Percentiles rank a stretch among this genome's conserved stretches.
Conservation (phyloP, 2,888 invertebrate genomes). For the Trissolcus brochymenae region DNA sequence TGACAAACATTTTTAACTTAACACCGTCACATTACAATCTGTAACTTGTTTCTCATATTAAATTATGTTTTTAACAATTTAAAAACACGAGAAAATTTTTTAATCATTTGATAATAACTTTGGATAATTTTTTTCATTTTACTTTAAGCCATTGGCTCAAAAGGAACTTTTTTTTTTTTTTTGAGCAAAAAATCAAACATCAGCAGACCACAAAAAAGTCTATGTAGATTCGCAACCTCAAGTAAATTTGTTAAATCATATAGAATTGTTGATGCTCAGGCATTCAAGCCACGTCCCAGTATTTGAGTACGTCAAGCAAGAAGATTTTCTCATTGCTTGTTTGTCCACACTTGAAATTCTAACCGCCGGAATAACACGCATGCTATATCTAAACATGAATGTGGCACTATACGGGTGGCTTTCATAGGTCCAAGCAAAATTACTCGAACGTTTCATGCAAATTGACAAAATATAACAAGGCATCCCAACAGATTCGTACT, state of each 20-base stretch:
- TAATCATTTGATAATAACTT: too few relatives aligned
- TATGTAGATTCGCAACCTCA: conserved; percentile 23
- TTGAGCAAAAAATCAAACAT: too few relatives aligned
- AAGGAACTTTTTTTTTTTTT: too few relatives aligned
- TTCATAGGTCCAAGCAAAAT: conserved; percentile 7
- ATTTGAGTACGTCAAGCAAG: conserved; percentile 20
- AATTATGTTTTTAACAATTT: too few relatives aligned
- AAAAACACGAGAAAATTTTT: neutral
- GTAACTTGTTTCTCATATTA: neutral
- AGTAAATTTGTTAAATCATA: conserved; percentile 38
- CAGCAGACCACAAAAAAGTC: neutral
- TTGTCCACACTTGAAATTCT: conserved; percentile 43
- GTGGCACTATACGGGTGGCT: conserved; percentile 4
- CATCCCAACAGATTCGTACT: neutral
- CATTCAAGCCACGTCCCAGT: conserved; percentile 38
- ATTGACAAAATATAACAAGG: neutral
- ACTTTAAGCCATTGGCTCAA: too few relatives aligned
- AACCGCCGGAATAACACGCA: conserved; percentile 23
- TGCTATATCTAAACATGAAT: conserved; percentile 9
- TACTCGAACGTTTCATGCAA: conserved; percentile 6
- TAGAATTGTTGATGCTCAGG: neutral
- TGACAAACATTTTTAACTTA: neutral
- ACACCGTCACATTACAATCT: neutral
- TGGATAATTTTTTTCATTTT: too few relatives aligned
- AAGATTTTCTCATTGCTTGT: conserved; percentile 33